Conservation (phyloP, 2,888 invertebrate species). For the Acronicta psi region DNA sequence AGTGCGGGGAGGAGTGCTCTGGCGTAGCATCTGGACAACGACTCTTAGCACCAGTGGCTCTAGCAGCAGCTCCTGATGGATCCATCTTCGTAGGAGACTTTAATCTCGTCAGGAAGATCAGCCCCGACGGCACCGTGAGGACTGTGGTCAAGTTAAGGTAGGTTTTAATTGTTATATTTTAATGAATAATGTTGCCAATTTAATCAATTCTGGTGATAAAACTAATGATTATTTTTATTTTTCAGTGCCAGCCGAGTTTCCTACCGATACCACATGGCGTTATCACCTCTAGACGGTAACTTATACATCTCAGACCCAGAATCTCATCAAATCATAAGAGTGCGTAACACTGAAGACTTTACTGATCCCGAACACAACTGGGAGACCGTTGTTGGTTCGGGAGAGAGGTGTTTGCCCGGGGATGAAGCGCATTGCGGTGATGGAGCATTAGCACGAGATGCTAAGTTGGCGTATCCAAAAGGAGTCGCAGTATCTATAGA, state of each 20-base stretch:
- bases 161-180: conserved; percentile 80
- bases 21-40: conserved; percentile 94
- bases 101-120: conserved; percentile 96
- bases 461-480: conserved; percentile 98
- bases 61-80: conserved; percentile 97
- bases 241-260: conserved; percentile 97
- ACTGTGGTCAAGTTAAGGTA: conserved; percentile 95
- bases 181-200: too few relatives aligned
- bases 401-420: conserved; percentile 97
- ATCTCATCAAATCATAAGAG: conserved; percentile 97
- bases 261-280: conserved; percentile 98
- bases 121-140: conserved; percentile 94
- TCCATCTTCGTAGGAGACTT: conserved; percentile 98
- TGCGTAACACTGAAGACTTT: conserved; percentile 94
- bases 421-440: conserved; percentile 99
- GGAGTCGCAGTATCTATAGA: conserved; percentile 98
- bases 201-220: not conserved
- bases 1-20: conserved; percentile 91
- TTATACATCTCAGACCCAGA: conserved; percentile 99
- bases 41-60: conserved; percentile 96
- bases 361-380: conserved; percentile 97
- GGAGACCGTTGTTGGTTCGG: conserved; percentile 98
- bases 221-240: conserved; percentile 39
- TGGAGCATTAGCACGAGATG: conserved; percentile 96
- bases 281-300: conserved; percentile 97